Conservation (phyloP, 2,797 vertebrate genomes). For the Loriculus beryllinus region DNA sequence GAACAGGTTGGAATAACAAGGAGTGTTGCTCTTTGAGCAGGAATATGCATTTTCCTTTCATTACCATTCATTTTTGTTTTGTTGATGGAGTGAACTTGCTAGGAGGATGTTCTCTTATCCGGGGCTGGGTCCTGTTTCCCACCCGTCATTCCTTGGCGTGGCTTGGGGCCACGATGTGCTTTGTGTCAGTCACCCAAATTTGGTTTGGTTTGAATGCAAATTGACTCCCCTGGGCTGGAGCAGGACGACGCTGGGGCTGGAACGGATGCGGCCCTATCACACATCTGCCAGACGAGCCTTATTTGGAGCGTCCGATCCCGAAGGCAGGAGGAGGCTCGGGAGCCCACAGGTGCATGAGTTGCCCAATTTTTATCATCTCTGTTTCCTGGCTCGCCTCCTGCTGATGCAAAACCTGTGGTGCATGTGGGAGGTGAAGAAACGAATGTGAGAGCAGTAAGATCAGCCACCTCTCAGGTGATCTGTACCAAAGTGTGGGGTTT, state of each 20-base stretch:
- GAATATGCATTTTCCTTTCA: slow-evolving; percentile 42
- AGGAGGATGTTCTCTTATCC: not conserved
- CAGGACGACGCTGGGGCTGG: not conserved
- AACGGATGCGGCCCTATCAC: not conserved
- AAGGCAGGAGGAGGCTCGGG: not conserved
- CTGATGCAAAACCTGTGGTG: slow-evolving; percentile 63
- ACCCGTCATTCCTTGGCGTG: not conserved
- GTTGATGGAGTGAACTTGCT: not conserved
- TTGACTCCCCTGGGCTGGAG: not conserved
- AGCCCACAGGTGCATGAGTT: slow-evolving; percentile 5
- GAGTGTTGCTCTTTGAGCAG: not conserved
- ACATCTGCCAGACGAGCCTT: slow-evolving; percentile 49
- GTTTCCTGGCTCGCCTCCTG: slow-evolving; percentile 8
- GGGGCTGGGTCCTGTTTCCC: not conserved
- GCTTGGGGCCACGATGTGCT: not conserved
- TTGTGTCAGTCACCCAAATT: not conserved
- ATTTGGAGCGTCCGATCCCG: slow-evolving; percentile 47
- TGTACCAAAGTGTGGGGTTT: not conserved
- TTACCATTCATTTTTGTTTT: not conserved
- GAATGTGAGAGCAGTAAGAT: slow-evolving; percentile 48
- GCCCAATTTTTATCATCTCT: slow-evolving; percentile 28
- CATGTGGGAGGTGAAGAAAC: slow-evolving; percentile 62
- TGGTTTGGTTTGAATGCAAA: not conserved
- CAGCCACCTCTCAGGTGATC: slow-evolving; percentile 55
- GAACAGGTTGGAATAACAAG: slow-evolving; percentile 3